Conservation (phyloP, 2,113 vertebrate genomes). For the Ctenodactylus gundi region DNA sequence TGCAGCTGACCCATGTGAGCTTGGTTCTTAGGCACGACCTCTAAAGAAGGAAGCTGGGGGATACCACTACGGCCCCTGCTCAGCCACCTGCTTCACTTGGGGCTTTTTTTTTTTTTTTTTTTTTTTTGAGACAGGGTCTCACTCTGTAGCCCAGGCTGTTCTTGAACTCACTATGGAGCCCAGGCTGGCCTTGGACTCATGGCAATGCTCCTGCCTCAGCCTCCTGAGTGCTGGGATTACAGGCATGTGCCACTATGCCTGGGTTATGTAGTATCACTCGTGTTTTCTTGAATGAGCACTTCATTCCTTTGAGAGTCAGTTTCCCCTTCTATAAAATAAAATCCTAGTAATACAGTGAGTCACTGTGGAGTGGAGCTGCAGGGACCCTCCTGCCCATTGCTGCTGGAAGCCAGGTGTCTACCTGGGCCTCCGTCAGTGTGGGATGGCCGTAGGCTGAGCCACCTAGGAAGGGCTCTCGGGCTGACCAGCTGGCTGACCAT, state of each 20-base stretch:
- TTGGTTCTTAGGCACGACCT: background rate
- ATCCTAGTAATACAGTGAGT: background rate
- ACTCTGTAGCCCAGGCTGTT: too few species aligned
- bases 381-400: background rate
- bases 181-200: too few species aligned
- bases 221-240: too few species aligned
- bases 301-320: background rate
- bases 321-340: background rate
- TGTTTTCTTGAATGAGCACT: background rate
- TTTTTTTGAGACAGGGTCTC: too few species aligned
- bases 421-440: too few species aligned
- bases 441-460: background rate
- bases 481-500: background rate
- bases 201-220: too few species aligned
- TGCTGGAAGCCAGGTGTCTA: background rate
- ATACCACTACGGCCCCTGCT: background rate
- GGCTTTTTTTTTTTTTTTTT: too few species aligned
- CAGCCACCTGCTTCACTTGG: background rate
- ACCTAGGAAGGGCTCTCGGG: too few species aligned
- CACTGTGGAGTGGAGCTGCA: rapidly evolving
- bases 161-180: too few species aligned
- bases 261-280: too few species aligned
- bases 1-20: background rate
- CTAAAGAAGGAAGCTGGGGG: background rate
- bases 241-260: too few species aligned